phyloP scores from a whole-genome alignment of 2,888 invertebrate species.

The Trichopria drosophilae region DNA sequence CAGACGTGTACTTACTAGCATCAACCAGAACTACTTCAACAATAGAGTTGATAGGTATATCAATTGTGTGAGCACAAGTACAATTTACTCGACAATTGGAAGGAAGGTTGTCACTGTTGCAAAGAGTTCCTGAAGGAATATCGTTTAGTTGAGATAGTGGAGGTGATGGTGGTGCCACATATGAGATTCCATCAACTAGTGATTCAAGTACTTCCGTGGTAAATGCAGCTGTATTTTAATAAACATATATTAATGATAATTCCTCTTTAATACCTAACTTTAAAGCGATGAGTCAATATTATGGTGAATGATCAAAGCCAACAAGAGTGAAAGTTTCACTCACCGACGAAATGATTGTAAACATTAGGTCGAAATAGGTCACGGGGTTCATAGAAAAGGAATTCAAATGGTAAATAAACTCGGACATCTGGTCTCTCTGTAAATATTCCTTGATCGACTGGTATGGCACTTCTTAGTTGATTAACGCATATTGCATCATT shows the following conservation, averaged over 20 bases:
- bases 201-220: conserved; percentile 85
- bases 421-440: conserved; percentile 83
- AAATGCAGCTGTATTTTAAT: conserved; percentile 71
- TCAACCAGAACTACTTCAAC: conserved; percentile 90
- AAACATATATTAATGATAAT: conserved; percentile 11
- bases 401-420: conserved; percentile 88
- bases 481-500: conserved; percentile 84
- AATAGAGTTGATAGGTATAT: conserved; percentile 83
- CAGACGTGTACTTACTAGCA: conserved; percentile 78
- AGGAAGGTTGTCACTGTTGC: conserved; percentile 86
- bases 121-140: conserved; percentile 83
- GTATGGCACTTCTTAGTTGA: conserved; percentile 78
- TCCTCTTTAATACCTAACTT: neutral
- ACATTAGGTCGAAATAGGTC: conserved; percentile 85
- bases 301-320: too few relatives aligned
- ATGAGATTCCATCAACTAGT: conserved; percentile 86
- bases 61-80: conserved; percentile 88
- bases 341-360: conserved; percentile 84
- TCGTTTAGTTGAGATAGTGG: conserved; percentile 84
- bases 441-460: conserved; percentile 77
- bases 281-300: too few relatives aligned
- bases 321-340: conserved; percentile 46
- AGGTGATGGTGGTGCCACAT: conserved; percentile 82
- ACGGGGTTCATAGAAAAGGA: conserved; percentile 82
- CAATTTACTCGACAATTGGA: conserved; percentile 84